Conservation (phyloP, 2,113 vertebrate genomes). For the Antidorcas marsupialis region DNA sequence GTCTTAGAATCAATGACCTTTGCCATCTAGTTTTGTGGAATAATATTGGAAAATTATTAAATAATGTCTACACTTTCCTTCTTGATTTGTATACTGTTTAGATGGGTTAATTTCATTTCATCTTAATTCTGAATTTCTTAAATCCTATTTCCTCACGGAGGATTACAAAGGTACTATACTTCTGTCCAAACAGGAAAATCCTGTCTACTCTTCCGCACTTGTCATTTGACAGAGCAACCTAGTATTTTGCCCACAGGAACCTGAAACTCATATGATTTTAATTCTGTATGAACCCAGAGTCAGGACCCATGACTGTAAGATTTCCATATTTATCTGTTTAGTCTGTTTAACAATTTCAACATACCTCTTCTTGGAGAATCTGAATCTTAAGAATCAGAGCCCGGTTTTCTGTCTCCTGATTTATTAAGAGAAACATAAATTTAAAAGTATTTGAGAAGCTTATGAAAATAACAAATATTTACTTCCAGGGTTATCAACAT, state of each 20-base stretch:
- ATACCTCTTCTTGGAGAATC: constrained; percentile 90
- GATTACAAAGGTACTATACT: not conserved
- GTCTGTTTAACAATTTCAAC: not conserved
- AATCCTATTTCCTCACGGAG: not conserved
- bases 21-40: not conserved
- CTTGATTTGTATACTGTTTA: not conserved
- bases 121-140: not conserved
- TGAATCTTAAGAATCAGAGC: constrained; percentile 85
- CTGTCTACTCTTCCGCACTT: not conserved
- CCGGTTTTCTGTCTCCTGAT: constrained; percentile 89
- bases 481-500: not conserved
- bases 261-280: not conserved
- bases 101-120: not conserved
- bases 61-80: not conserved
- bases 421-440: not conserved
- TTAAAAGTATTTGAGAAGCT: not conserved
- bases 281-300: not conserved
- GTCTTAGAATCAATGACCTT: not conserved
- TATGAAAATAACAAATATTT: not conserved
- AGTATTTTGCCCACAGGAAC: not conserved
- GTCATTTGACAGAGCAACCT: not conserved
- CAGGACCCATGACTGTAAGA: not conserved
- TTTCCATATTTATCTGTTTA: not conserved
- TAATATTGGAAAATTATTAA: not conserved
- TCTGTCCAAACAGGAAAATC: not conserved